These are phyloP conservation scores for Pseudorhombus dupliciocellatus DNA, from an alignment of 2,113 vertebrate genomes.

Conservation along the genomic window DNA sequence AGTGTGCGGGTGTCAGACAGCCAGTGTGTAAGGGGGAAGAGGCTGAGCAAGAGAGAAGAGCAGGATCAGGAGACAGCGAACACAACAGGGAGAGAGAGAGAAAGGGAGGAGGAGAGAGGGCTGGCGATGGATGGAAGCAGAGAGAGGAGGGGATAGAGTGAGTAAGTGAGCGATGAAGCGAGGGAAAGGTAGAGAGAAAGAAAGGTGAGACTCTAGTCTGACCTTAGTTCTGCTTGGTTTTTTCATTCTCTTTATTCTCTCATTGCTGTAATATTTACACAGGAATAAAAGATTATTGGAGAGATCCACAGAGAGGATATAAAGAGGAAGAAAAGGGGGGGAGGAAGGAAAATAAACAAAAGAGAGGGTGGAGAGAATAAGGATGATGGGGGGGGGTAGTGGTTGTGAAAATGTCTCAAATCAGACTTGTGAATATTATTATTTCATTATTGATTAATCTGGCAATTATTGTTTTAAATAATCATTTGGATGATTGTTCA, in stretches of 20 bases:
- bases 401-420: slow-evolving; percentile 22
- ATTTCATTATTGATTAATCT: slow-evolving; percentile 35
- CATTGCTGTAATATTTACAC: slow-evolving; percentile 72
- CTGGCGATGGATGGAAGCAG: neutral
- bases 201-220: slow-evolving; percentile 69
- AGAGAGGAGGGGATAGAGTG: slow-evolving; percentile 15
- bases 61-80: slow-evolving; percentile 63
- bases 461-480: slow-evolving; percentile 2
- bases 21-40: slow-evolving; percentile 33
- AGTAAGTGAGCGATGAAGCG: neutral
- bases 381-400: slow-evolving; percentile 1
- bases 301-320: slow-evolving; percentile 56
- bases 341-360: slow-evolving; percentile 34
- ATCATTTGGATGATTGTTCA: neutral
- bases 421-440: slow-evolving; percentile 20
- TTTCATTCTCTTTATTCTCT: slow-evolving; percentile 65
- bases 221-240: slow-evolving; percentile 67
- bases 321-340: slow-evolving; percentile 23
- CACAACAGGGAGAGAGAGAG: slow-evolving; percentile 40
- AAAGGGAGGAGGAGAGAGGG: slow-evolving; percentile 16
- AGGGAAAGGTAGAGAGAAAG: neutral
- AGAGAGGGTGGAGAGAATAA: slow-evolving; percentile 21
- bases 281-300: slow-evolving; percentile 74
- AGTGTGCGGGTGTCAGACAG: slow-evolving; percentile 44
- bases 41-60: slow-evolving; percentile 63